phyloP scores from a whole-genome alignment of 37 sponge, comb jelly and placozoan genomes.

The Aplysina aerophoba region DNA sequence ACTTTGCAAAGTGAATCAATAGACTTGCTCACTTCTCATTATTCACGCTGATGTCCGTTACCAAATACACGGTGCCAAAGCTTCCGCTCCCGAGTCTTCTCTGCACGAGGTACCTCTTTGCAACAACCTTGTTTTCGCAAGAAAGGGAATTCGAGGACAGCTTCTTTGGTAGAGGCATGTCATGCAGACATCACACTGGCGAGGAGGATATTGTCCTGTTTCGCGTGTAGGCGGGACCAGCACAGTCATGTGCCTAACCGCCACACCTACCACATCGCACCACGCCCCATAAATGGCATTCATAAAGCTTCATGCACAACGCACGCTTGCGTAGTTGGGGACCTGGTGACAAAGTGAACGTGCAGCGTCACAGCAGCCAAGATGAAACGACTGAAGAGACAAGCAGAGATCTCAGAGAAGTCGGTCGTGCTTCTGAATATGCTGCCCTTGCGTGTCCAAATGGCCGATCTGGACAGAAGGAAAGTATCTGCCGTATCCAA shows the following conservation, averaged over 20 bases:
- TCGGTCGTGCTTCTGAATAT: not conserved
- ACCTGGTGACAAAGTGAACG: too few species aligned
- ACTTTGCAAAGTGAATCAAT: not conserved
- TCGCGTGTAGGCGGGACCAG: too few species aligned
- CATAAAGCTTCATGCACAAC: too few species aligned
- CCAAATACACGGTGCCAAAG: constrained; percentile 80
- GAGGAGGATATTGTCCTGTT: too few species aligned
- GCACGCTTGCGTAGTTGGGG: too few species aligned
- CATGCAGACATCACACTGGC: not conserved
- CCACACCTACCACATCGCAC: too few species aligned
- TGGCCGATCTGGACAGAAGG: not conserved
- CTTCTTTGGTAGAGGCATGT: constrained; percentile 25
- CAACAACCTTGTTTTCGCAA: constrained; percentile 46
- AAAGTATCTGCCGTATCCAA: not conserved
- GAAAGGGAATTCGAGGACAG: not conserved
- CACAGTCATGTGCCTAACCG: too few species aligned
- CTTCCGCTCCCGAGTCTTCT: constrained; percentile 77
- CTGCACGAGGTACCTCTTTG: constrained; percentile 65
- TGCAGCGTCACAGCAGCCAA: not conserved
- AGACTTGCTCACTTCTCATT: constrained; percentile 44
- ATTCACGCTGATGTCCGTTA: constrained; percentile 61
- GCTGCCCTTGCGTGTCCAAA: not conserved
- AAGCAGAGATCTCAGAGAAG: not conserved
- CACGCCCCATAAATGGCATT: too few species aligned
- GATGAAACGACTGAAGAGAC: not conserved